phyloP scores from a whole-genome alignment of 1,140 invertebrate genomes.

The Oedothorax gibbosus region DNA sequence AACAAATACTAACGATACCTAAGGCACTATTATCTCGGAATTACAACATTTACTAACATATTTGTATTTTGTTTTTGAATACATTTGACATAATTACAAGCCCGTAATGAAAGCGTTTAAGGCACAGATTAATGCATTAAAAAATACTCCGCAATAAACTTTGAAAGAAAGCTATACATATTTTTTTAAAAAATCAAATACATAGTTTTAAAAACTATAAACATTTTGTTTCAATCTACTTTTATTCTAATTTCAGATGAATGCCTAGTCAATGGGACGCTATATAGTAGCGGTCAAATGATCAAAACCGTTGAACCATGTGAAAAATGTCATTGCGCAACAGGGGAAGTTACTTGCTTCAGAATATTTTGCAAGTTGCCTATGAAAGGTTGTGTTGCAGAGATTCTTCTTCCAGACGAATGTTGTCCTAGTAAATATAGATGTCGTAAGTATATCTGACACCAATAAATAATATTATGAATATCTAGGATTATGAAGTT shows the following conservation, averaged over 20 bases:
- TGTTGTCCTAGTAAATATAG: slow-evolving; percentile 43
- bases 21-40: too few relatives aligned
- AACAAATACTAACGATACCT: too few relatives aligned
- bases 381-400: slow-evolving; percentile 9
- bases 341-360: slow-evolving; percentile 31
- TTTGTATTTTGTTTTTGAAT: too few relatives aligned
- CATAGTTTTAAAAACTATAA: not conserved
- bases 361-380: slow-evolving; percentile 45
- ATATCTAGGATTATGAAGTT: too few relatives aligned
- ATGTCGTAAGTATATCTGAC: slow-evolving; percentile 45
- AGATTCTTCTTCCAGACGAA: not conserved
- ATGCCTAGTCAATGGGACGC: slow-evolving; percentile 22
- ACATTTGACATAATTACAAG: too few relatives aligned
- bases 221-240: not conserved
- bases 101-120: too few relatives aligned
- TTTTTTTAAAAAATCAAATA: not conserved
- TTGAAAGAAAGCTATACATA: not conserved
- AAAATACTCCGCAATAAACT: too few relatives aligned
- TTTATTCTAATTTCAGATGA: slow-evolving; percentile 6
- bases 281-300: slow-evolving; percentile 21
- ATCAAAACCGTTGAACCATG: slow-evolving; percentile 28
- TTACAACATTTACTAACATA: too few relatives aligned
- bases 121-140: too few relatives aligned
- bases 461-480: too few relatives aligned
- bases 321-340: slow-evolving; percentile 43